A percentile compares a stretch with the other conserved stretches of the same genome.
Evolutionary conservation across 2,113 vertebrate species (phyloP).

Genomic region (Pogona vitticeps): DNA sequence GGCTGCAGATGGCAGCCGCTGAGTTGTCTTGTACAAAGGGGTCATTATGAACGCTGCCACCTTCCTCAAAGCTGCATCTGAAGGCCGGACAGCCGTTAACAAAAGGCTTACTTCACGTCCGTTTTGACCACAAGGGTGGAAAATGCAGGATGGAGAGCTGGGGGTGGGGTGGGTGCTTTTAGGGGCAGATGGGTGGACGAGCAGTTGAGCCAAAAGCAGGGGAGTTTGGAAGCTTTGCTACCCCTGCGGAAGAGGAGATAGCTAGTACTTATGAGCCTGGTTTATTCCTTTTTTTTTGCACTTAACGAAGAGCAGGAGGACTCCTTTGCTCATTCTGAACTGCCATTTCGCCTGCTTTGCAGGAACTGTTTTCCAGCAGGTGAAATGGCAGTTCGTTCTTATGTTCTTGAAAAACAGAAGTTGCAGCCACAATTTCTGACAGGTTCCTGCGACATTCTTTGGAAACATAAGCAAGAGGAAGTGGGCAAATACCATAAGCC

Average conservation of each 20-base stretch:
- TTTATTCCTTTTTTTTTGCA: background rate
- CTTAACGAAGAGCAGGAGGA: background rate
- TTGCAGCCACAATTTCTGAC: no score
- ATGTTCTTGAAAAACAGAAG: no score
- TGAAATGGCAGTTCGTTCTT: no score
- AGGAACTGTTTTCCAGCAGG: no score
- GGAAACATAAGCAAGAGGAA: no score
- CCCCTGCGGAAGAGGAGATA: no score
- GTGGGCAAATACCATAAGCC: no score
- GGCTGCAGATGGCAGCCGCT: constrained; percentile 24
- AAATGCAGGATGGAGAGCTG: background rate
- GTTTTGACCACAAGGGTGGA: background rate
- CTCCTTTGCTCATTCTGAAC: no score
- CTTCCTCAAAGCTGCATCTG: background rate
- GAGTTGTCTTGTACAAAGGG: background rate
- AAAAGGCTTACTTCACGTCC: background rate
- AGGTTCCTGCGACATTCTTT: no score
- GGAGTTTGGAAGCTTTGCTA: background rate
- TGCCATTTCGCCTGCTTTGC: no score
- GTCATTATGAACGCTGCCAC: background rate
- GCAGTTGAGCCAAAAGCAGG: rapidly evolving
- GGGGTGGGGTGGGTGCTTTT: rapidly evolving
- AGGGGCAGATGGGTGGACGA: no score
- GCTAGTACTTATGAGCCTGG: background rate
- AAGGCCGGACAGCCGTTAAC: background rate